These are phyloP conservation scores for Cyanoliseus patagonus DNA, from an alignment of 2,113 vertebrate genomes.

Conservation along the genomic window DNA sequence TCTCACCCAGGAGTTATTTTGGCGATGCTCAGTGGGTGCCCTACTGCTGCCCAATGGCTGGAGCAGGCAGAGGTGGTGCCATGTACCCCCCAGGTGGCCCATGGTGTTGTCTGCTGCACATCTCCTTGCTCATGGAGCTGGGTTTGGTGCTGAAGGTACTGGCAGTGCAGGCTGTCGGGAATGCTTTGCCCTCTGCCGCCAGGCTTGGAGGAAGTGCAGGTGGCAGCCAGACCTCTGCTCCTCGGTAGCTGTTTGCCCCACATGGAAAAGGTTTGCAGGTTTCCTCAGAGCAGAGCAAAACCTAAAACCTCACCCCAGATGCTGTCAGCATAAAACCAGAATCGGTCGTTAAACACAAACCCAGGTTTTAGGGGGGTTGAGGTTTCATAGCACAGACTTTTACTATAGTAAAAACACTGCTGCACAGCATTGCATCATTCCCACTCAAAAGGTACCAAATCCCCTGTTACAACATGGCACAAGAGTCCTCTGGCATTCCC, in stretches of 20 bases:
- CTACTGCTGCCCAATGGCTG: accelerated
- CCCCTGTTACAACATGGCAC: not conserved
- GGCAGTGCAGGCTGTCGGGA: not conserved
- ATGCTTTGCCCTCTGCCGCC: not conserved
- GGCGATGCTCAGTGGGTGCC: not conserved
- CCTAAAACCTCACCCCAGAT: not conserved
- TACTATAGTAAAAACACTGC: not conserved
- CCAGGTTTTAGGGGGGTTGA: not conserved
- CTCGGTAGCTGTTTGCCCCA: not conserved
- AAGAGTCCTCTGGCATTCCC: not conserved
- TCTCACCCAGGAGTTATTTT: not conserved
- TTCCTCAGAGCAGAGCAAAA: not conserved
- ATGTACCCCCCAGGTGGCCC: accelerated
- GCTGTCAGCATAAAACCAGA: accelerated
- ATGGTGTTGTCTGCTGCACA: accelerated
- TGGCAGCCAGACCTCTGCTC: not conserved
- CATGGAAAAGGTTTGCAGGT: not conserved
- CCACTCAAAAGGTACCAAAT: not conserved
- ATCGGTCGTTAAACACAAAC: not conserved
- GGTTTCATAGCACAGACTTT: not conserved
- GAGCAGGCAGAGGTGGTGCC: not conserved
- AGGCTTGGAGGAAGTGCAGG: not conserved
- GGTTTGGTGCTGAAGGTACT: not conserved
- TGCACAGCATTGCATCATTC: not conserved
- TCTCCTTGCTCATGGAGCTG: not conserved